A percentile compares a stretch with the other conserved stretches of the same genome.
Conservation (phyloP, 2,113 vertebrate species). For the Chamaea fasciata region DNA sequence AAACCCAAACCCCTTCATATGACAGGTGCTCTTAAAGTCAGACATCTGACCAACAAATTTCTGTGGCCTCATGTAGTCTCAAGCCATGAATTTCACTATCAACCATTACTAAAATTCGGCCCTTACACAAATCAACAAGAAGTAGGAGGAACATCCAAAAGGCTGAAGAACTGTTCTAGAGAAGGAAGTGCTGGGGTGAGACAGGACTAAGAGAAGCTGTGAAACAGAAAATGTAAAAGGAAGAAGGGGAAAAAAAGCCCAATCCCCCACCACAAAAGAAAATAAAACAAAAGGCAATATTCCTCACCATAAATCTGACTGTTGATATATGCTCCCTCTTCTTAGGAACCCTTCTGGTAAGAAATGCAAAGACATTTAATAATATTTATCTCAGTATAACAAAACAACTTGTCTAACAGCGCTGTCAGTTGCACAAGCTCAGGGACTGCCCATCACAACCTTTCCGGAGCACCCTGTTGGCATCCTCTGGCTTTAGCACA, state of each 20-base stretch:
- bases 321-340: background rate
- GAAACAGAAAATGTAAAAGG: background rate
- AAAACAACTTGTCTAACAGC: background rate
- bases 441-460: background rate
- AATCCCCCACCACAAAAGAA: background rate
- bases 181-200: background rate
- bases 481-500: background rate
- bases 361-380: background rate
- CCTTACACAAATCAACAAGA: background rate
- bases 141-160: background rate
- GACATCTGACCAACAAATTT: background rate
- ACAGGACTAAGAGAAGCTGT: background rate
- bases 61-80: background rate
- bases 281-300: background rate
- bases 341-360: background rate
- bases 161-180: background rate
- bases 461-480: background rate
- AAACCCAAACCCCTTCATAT: background rate
- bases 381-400: background rate
- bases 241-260: rapidly evolving
- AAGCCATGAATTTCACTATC: background rate
- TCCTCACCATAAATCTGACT: background rate
- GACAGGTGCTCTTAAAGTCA: background rate
- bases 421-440: background rate
- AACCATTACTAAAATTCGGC: background rate